Percentiles rank a stretch among this genome's conserved stretches.
Conservation (phyloP, 2,113 vertebrate genomes). For the Nerophis lumbriciformis region DNA sequence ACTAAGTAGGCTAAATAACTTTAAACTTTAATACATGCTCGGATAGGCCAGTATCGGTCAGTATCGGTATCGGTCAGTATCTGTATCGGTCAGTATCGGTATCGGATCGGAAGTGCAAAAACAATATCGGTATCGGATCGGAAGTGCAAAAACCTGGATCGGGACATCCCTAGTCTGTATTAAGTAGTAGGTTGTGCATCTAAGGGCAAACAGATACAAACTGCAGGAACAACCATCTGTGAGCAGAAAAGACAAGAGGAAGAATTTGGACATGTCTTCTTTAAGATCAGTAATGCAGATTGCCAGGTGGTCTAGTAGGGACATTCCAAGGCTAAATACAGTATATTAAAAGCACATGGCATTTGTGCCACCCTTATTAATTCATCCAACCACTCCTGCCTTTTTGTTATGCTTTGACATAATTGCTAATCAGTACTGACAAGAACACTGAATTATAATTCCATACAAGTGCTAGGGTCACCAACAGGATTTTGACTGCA, state of each 20-base stretch:
- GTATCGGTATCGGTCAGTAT: too few relatives aligned
- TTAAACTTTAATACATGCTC: too few relatives aligned
- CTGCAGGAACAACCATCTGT: slow-evolving; percentile 24
- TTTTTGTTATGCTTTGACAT: slow-evolving; percentile 11
- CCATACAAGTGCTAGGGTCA: slow-evolving; percentile 52
- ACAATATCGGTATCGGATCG: too few relatives aligned
- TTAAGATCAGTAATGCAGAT: slow-evolving; percentile 47
- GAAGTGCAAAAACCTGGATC: too few relatives aligned
- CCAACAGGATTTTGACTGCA: slow-evolving; percentile 43
- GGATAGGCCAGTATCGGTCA: too few relatives aligned
- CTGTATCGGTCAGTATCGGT: too few relatives aligned
- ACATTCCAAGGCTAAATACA: slow-evolving; percentile 48
- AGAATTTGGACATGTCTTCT: slow-evolving; percentile 41
- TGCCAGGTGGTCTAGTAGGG: slow-evolving; percentile 36
- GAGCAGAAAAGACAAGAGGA: slow-evolving; percentile 20
- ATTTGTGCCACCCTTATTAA: slow-evolving; percentile 29
- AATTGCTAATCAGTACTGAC: slow-evolving; percentile 10
- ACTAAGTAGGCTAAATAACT: too few relatives aligned
- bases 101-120: too few relatives aligned
- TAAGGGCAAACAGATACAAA: slow-evolving; percentile 11
- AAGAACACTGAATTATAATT: slow-evolving; percentile 26
- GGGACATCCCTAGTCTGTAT: too few relatives aligned
- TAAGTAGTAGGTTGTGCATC: too few relatives aligned
- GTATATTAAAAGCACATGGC: slow-evolving; percentile 31
- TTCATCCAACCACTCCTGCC: slow-evolving; percentile 23